A percentile compares a stretch with the other conserved stretches of the same genome.
phyloP scores from a whole-genome alignment of 1,140 invertebrate species.

The Zaprionus kolodkinae region DNA sequence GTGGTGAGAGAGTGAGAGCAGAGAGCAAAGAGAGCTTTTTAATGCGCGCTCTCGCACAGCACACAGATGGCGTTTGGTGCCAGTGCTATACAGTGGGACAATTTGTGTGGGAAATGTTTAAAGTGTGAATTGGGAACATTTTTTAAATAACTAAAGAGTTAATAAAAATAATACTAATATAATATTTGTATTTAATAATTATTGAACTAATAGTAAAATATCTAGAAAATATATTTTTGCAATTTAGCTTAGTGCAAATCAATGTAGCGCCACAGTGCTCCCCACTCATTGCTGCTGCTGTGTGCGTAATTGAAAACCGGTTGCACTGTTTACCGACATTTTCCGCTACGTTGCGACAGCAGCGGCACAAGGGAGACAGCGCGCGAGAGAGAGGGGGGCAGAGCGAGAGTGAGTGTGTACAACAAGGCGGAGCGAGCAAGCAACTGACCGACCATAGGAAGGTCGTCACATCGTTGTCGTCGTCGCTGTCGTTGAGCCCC shows the following conservation, averaged over 20 bases:
- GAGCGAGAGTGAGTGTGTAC: constrained; percentile 17
- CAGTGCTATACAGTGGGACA: constrained; percentile 39
- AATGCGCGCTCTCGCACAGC: constrained; percentile 29
- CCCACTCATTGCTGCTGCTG: constrained; percentile 41
- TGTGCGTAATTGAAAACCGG: constrained; percentile 69
- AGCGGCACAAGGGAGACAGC: neutral
- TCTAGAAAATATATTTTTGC: no score
- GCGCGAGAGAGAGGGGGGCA: constrained; percentile 11
- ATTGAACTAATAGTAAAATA: no score
- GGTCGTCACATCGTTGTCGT: constrained; percentile 64
- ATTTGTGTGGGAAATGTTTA: neutral
- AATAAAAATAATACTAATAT: no score
- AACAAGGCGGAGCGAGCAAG: constrained; percentile 13
- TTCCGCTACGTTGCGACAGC: constrained; percentile 65
- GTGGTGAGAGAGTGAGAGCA: constrained; percentile 32
- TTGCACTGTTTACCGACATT: constrained; percentile 81
- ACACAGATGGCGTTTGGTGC: neutral
- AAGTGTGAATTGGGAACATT: neutral
- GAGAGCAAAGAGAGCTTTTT: constrained; percentile 52
- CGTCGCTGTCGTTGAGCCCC: constrained; percentile 60
- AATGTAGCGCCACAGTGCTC: constrained; percentile 19
- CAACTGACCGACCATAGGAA: constrained; percentile 57
- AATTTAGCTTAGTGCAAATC: no score
- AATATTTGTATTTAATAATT: no score
- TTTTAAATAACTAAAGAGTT: neutral